Evolutionary conservation across 2,113 vertebrate species (phyloP).

Genomic region (Urocitellus parryii): DNA sequence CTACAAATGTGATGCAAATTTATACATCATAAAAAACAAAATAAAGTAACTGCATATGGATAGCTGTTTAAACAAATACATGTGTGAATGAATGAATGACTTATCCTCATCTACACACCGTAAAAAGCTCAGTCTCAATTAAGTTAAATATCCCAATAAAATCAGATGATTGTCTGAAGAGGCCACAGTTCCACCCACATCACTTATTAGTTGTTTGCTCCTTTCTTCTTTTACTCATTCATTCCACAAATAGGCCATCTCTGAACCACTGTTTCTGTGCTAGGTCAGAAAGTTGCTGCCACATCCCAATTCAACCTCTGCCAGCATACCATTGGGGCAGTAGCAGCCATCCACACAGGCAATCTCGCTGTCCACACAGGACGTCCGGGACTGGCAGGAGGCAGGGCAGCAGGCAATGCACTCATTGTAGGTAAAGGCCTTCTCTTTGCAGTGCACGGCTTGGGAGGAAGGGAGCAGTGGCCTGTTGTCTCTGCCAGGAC

Average conservation of each 20-base stretch:
- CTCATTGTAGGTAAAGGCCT: slow-evolving; percentile 91
- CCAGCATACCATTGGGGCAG: slow-evolving; percentile 91
- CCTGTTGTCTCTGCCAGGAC: neutral
- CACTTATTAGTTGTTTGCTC: neutral
- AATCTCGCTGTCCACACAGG: slow-evolving; percentile 95
- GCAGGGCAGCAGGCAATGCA: slow-evolving; percentile 96
- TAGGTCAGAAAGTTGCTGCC: neutral
- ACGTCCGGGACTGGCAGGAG: slow-evolving; percentile 89
- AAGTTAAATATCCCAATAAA: neutral
- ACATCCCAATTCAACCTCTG: neutral
- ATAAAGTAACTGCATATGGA: neutral
- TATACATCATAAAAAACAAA: neutral
- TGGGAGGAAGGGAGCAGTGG: neutral
- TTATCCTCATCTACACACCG: neutral
- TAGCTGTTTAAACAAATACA: neutral
- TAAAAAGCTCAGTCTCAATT: neutral
- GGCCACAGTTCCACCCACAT: neutral
- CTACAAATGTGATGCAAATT: neutral
- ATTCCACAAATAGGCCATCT: neutral
- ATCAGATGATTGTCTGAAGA: neutral
- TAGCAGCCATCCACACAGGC: slow-evolving; percentile 97
- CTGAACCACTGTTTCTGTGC: neutral
- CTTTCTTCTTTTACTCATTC: neutral
- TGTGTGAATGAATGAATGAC: neutral
- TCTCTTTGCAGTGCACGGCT: slow-evolving; percentile 90